Evolutionary conservation across 2,797 vertebrate species (phyloP).

Genomic region (Hozukius guyotensis): DNA sequence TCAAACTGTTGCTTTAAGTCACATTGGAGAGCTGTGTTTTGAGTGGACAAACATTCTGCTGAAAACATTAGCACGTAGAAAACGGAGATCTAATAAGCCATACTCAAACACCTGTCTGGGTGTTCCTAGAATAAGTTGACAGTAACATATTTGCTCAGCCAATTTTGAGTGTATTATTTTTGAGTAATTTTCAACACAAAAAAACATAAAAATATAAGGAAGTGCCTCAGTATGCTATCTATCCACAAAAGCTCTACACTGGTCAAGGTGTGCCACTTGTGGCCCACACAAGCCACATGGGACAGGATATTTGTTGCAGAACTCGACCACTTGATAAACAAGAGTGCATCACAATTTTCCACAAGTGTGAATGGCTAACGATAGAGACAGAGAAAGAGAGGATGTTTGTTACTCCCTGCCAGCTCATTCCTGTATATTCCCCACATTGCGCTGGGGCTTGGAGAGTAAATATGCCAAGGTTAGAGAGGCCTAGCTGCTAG

Average conservation of each 20-base stretch:
- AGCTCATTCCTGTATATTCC: slow-evolving; percentile 50
- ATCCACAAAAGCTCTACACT: neutral
- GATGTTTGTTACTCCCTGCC: slow-evolving; percentile 26
- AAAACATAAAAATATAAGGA: neutral
- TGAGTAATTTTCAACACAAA: neutral
- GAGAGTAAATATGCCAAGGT: slow-evolving; percentile 68
- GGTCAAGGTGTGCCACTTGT: slow-evolving; percentile 4
- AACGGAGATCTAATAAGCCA: neutral
- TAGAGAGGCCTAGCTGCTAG: slow-evolving; percentile 53
- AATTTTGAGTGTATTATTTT: neutral
- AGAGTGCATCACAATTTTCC: slow-evolving; percentile 44
- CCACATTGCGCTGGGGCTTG: slow-evolving; percentile 37
- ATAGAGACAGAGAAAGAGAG: slow-evolving; percentile 22
- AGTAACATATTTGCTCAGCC: neutral
- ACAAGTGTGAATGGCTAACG: slow-evolving; percentile 33
- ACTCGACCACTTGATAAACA: slow-evolving; percentile 31
- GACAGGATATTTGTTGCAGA: slow-evolving; percentile 25
- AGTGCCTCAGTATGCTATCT: neutral
- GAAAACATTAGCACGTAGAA: neutral
- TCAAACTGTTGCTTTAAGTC: neutral
- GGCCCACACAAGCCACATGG: neutral
- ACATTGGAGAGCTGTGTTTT: neutral
- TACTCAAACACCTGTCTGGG: neutral
- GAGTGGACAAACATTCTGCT: neutral
- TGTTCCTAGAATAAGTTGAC: neutral